Evolutionary conservation across 2,888 invertebrate genomes (phyloP), one percentile per base, ranked within the genome.

Genomic region (Odontocolon sp.): DNA sequence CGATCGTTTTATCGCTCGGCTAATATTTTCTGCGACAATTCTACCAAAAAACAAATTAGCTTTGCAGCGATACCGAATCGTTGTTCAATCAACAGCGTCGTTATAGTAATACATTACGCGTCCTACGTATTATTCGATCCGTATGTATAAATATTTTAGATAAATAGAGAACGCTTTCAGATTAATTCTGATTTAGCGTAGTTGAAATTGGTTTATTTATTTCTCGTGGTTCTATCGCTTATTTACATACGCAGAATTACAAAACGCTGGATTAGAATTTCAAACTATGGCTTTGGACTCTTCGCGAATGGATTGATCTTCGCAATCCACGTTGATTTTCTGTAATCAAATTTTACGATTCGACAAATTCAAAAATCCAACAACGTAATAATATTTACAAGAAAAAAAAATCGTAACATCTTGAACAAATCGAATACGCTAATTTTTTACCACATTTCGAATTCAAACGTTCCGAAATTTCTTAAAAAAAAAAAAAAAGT

Each of bases 241-340:
- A 68, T 72, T 16, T 67, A 77, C 63, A 64, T 64, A 50, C 50
- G 28, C 31, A n/a, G 33, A 38, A 50, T n/a, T n/a, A n/a, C 42
- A 16, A 50, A 63, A 38, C 9, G 28, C 6, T 3, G 14, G 26
- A 6, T 9, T 9, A 9, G 14, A 36, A 26, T n/a, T 23, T 75
- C 18, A 76, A 26, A 76, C 57, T 76, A 50, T 9, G 67, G 23
- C 38, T 77, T 76, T 8, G 74, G 23, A 33, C 31, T 79, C 52
- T 80, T 83, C 3, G 77, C 93, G 90, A 95, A 96, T 42, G 95
- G 95, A 91, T 96, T 96, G 80, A 96, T 93, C 91, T 94, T 96
- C 9, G 94, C 93, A 59, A 96, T 90, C 96, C 96, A 96, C 21
- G 94, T 91, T 77, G 82, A 82, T 79, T 90, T 89, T 57, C 92